Evolutionary conservation across 2,797 vertebrate genomes (phyloP), one percentile per base, ranked within the genome.

Genomic region (Notoglanidium macrostoma): DNA sequence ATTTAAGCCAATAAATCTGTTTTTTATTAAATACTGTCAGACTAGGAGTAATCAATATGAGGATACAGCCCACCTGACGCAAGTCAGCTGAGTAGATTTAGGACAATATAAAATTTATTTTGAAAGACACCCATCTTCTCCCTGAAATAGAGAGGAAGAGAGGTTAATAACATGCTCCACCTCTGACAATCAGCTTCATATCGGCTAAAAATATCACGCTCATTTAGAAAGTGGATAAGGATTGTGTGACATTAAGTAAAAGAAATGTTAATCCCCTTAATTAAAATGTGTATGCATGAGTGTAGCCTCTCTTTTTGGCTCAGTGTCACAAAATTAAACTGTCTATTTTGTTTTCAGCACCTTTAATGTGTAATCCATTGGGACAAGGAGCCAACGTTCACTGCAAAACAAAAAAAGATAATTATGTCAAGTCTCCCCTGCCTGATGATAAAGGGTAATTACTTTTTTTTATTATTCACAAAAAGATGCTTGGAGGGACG

Each of bases 391-490:
- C 83, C 85, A 79, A 94, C 87, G 95, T 94, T 94, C 91, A 93
- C 90, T 89, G 91, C 92, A 86, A 92, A 92, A 93, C 65, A 92
- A 70, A 90, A 61, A 93, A 92, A 92, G 44, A 92, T 94, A 95
- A 96, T 95, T 94, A 95, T 94, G 94, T 94, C 93, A 94, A 90
- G 91, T 94, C 94, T 95, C 92, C 92, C 94, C 93, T 94, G 92
- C 91, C 91, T 95, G 94, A 95, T 95, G 94, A 95, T 95, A 95
- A 94, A 96, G 94, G 94, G 95, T 95, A 96, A 96, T 96, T 95
- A 94, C 93, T 94, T 95, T 95, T 83, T 87, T 78, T 85, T 79
- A 59, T 87, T 94, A 95, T 95, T 94, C 91, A 79, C 91, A 90
- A 89, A 95, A 94, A 86, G 92, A 93, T 88, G 89, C 92, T 95